Conservation (phyloP, 2,888 invertebrate species). For the Lithophane socia region DNA sequence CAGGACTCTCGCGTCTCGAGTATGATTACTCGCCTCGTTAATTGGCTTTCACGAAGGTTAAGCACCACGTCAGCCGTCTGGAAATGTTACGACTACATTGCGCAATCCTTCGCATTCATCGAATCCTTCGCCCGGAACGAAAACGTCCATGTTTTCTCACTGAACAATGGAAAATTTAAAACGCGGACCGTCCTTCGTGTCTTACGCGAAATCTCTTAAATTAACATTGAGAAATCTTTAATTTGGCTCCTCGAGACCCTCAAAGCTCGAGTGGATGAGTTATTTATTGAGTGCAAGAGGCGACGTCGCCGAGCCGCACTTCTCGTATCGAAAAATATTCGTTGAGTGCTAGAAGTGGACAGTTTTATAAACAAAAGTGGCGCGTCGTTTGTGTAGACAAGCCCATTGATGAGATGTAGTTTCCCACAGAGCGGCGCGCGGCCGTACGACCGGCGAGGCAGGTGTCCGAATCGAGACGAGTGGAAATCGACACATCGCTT, state of each 20-base stretch:
- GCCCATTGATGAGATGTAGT: constrained; percentile 84
- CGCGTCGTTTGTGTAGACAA: constrained; percentile 80
- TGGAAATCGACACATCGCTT: constrained; percentile 78
- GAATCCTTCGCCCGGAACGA: constrained; percentile 75
- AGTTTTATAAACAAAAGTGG: constrained; percentile 89
- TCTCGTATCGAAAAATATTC: constrained; percentile 80
- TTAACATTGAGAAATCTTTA: constrained; percentile 71
- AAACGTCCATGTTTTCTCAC: constrained; percentile 74
- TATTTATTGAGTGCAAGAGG: constrained; percentile 82
- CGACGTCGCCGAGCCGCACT: constrained; percentile 73
- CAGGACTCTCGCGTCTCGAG: constrained; percentile 73
- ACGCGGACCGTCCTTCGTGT: constrained; percentile 59
- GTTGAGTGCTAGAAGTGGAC: constrained; percentile 85
- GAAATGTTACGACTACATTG: constrained; percentile 74
- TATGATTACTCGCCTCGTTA: constrained; percentile 72
- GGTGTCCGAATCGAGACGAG: constrained; percentile 80
- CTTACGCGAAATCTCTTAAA: constrained; percentile 73
- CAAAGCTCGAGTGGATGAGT: constrained; percentile 70
- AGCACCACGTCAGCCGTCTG: constrained; percentile 71
- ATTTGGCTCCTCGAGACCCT: constrained; percentile 66
- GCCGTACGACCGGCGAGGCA: constrained; percentile 77
- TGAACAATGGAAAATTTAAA: constrained; percentile 79
- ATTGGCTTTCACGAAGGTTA: constrained; percentile 81
- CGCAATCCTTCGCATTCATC: constrained; percentile 75
- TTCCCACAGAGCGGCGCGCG: constrained; percentile 82